These are phyloP conservation scores for Odocoileus virginianus DNA, from an alignment of 2,113 vertebrate species.

Conservation along the genomic window DNA sequence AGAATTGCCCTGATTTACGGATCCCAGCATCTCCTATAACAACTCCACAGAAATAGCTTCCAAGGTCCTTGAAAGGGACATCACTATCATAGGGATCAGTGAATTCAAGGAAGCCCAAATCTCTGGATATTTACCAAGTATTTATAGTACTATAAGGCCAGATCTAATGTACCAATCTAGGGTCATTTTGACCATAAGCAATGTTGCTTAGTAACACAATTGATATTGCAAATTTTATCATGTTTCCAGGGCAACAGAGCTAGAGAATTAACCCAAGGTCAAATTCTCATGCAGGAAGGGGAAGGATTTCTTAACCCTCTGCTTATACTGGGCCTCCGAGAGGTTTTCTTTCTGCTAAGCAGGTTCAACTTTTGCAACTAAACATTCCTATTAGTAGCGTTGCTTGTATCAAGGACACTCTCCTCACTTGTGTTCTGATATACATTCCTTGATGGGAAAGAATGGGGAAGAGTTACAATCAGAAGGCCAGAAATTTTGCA, in stretches of 20 bases:
- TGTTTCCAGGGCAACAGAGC: slow-evolving; percentile 22
- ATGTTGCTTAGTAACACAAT: slow-evolving; percentile 27
- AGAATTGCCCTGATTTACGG: neutral
- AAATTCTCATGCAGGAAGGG: neutral
- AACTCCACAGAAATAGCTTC: neutral
- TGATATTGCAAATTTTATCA: neutral
- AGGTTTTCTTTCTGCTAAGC: neutral
- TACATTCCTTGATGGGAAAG: neutral
- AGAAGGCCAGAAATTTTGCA: neutral
- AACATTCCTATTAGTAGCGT: neutral
- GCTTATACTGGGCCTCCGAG: neutral
- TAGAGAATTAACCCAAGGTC: slow-evolving; percentile 6
- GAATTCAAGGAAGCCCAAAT: neutral
- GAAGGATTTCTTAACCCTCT: neutral
- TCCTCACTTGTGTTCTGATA: neutral
- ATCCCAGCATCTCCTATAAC: neutral
- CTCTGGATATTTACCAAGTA: neutral
- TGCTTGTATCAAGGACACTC: neutral
- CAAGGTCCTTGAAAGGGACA: neutral
- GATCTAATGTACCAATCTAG: neutral
- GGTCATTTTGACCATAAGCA: neutral
- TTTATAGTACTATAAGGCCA: neutral
- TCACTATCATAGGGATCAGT: neutral
- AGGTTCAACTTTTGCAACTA: neutral
- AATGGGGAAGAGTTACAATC: neutral